Evolutionary conservation across 1,140 invertebrate genomes (phyloP).

Genomic region (Drosophila tristis): DNA sequence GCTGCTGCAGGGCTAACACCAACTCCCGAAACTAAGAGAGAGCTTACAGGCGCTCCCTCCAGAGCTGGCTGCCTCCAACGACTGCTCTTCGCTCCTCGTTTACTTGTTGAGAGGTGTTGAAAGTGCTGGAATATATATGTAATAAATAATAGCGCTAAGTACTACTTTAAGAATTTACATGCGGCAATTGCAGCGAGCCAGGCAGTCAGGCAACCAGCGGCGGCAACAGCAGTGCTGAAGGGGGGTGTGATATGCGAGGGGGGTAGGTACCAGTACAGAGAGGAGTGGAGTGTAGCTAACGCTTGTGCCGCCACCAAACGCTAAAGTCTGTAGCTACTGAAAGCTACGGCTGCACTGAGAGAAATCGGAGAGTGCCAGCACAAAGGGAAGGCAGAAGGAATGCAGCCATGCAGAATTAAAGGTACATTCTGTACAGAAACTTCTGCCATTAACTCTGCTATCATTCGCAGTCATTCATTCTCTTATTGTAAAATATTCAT

Average conservation of each 20-base stretch:
- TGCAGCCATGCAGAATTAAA: too few species aligned
- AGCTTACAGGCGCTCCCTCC: constrained; percentile 10
- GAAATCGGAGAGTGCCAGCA: too few species aligned
- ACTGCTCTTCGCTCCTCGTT: constrained; percentile 67
- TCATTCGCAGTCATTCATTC: too few species aligned
- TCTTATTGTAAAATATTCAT: too few species aligned
- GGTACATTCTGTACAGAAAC: neutral
- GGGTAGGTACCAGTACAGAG: neutral
- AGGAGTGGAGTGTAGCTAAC: neutral
- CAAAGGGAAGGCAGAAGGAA: too few species aligned
- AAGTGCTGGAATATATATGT: constrained; percentile 76
- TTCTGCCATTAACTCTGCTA: neutral
- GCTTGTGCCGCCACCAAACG: constrained; percentile 43
- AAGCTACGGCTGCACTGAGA: constrained; percentile 25
- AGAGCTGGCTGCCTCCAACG: neutral
- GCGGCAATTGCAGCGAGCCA: constrained; percentile 69
- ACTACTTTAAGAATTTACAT: constrained; percentile 84
- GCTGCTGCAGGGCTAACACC: constrained; percentile 20
- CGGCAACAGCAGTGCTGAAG: constrained; percentile 34
- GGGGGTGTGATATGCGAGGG: neutral
- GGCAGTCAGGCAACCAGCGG: constrained; percentile 18
- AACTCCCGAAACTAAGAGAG: constrained; percentile 24
- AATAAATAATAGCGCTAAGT: constrained; percentile 84
- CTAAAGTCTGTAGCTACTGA: constrained; percentile 40
- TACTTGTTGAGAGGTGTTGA: constrained; percentile 84